Evolutionary conservation across 2,797 vertebrate genomes (phyloP), one percentile per base, ranked within the genome.

Genomic region (Cyclopterus lumpus): DNA sequence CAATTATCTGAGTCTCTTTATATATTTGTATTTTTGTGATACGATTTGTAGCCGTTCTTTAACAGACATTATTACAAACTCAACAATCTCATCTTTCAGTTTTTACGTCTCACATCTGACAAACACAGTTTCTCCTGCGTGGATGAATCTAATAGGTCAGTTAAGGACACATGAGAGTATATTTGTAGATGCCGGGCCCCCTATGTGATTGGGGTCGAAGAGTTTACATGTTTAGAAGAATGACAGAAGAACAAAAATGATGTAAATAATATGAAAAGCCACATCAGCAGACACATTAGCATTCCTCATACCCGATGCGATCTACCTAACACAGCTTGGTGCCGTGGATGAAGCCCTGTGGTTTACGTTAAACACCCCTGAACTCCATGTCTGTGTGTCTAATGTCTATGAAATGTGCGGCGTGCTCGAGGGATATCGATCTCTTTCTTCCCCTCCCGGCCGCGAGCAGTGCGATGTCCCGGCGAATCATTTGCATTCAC

Each of bases 401-500:
- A 26, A 14, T 28, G 12, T 65, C 42, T 42, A 22, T 55, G 44
- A 70, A 66, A 48, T 67, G 38, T 60, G 34, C 66, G 44, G 28
- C 78, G 24, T 28, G 16, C 22, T 2, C 14, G 18, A 46, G 18
- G 18, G 28, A 16, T 71, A 81, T 77, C 51, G 78, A 78, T 80
- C 49, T n/a, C n/a, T n/a, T n/a, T 42, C 44, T 38, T 63, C 20
- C 75, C 75, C 46, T 46, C 30, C 11, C 15, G 54, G 62, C 14
- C 16, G 34, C 1, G 10, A 71, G 59, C 44, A 4, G 28, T 30
- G 3, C 11, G 18, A 69, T 67, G 77, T 49, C 32, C 60, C 18
- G 69, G 28, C 14, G 40, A 42, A 61, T 73, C 14, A 87, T 87
- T 85, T 84, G 75, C 75, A 86, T 90, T 85, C 83, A 73, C 61